Conservation (phyloP, 2,888 invertebrate genomes). For the Microplitis deprimator region DNA sequence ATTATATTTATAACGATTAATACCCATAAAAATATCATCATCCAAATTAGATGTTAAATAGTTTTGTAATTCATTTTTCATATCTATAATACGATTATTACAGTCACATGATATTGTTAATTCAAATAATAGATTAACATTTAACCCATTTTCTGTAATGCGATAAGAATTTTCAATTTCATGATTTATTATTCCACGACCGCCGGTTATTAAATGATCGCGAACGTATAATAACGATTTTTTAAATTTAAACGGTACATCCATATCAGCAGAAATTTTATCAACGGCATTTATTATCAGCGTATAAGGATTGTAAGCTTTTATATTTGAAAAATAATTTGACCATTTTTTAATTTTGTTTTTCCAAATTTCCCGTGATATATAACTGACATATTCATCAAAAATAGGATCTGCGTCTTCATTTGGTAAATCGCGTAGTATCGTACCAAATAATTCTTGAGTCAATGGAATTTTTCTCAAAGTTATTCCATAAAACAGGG, state of each 20-base stretch:
- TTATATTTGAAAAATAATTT: background rate
- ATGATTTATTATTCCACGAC: constrained; percentile 24
- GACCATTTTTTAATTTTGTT: constrained; percentile 47
- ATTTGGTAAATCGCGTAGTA: constrained; percentile 50
- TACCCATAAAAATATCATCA: constrained; percentile 33
- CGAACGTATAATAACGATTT: constrained; percentile 46
- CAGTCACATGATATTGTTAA: constrained; percentile 42
- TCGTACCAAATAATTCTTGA: constrained; percentile 49
- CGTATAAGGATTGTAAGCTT: constrained; percentile 37
- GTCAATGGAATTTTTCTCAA: constrained; percentile 27
- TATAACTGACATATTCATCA: constrained; percentile 50
- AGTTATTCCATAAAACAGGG: constrained; percentile 40
- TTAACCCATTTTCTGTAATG: constrained; percentile 30
- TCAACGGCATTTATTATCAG: constrained; percentile 41
- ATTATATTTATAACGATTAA: constrained; percentile 46
- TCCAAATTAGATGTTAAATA: constrained; percentile 18
- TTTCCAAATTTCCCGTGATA: constrained; percentile 40
- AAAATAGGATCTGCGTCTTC: constrained; percentile 48
- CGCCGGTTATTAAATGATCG: constrained; percentile 40
- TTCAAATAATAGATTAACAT: constrained; percentile 44
- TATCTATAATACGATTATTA: constrained; percentile 30
- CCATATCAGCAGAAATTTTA: constrained; percentile 31
- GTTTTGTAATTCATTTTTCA: constrained; percentile 45
- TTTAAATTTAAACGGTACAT: constrained; percentile 37
- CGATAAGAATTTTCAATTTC: constrained; percentile 25